Evolutionary conservation across 2,888 invertebrate genomes (phyloP).

Genomic region (Drosophila mulleri): DNA sequence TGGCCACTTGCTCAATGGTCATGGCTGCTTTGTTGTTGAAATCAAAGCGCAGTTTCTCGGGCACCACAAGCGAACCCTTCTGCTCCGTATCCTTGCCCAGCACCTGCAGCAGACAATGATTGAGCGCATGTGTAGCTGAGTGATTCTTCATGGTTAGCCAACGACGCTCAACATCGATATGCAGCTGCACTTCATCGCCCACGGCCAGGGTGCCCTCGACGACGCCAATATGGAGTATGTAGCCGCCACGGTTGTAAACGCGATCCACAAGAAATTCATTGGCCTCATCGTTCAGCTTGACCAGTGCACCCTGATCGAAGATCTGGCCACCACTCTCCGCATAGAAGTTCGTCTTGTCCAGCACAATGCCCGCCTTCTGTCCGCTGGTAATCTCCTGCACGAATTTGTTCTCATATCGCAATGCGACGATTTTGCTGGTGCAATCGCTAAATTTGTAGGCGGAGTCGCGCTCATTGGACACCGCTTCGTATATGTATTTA

Average conservation of each 20-base stretch:
- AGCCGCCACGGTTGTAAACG: constrained; percentile 98
- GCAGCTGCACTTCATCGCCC: constrained; percentile 93
- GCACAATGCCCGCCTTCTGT: constrained; percentile 95
- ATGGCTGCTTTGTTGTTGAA: constrained; percentile 97
- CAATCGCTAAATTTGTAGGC: constrained; percentile 91
- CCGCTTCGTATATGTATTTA: constrained; percentile 94
- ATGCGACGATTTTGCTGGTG: constrained; percentile 91
- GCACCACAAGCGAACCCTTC: constrained; percentile 98
- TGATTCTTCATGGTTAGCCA: constrained; percentile 99
- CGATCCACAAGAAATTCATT: constrained; percentile 96
- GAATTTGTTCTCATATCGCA: constrained; percentile 93
- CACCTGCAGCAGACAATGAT: constrained; percentile 96
- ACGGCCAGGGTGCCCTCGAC: constrained; percentile 93
- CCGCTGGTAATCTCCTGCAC: constrained; percentile 93
- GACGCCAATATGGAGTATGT: constrained; percentile 96
- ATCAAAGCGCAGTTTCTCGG: constrained; percentile 98
- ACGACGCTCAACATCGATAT: constrained; percentile 93
- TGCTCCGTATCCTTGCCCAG: constrained; percentile 97
- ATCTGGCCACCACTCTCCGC: constrained; percentile 99
- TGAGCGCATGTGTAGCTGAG: constrained; percentile 98
- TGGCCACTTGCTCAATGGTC: constrained; percentile 94
- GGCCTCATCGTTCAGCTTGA: constrained; percentile 92
- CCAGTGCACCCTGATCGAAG: constrained; percentile 96
- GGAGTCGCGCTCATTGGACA: constrained; percentile 88
- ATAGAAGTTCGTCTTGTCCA: constrained; percentile 97